A percentile compares a stretch with the other conserved stretches of the same genome.
phyloP scores from a whole-genome alignment of 2,888 invertebrate genomes.

The Lutraria lutraria region DNA sequence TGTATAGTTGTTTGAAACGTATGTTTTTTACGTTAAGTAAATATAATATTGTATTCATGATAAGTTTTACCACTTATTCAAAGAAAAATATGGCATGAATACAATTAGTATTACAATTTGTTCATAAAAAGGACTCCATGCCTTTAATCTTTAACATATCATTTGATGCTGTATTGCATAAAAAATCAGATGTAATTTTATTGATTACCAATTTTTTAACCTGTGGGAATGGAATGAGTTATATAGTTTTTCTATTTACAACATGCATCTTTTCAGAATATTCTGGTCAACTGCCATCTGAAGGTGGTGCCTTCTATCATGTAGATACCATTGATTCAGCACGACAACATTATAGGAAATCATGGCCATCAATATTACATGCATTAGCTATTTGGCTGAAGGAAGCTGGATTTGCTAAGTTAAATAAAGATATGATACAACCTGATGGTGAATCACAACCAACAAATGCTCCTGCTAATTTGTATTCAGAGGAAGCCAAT shows the following conservation, averaged over 20 bases:
- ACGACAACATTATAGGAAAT: constrained; percentile 95
- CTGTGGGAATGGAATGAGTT: no score
- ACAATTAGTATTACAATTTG: no score
- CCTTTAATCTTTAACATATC: no score
- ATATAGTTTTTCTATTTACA: neutral
- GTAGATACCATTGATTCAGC: constrained; percentile 98
- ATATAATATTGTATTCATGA: no score
- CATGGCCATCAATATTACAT: constrained; percentile 98
- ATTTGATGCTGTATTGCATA: no score
- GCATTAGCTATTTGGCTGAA: constrained; percentile 96
- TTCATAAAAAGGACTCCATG: no score
- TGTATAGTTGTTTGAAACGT: neutral
- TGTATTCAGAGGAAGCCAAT: constrained; percentile 89
- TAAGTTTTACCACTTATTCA: no score
- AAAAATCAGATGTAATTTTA: no score
- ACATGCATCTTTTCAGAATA: constrained; percentile 90
- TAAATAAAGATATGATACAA: constrained; percentile 69
- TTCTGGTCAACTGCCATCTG: constrained; percentile 92
- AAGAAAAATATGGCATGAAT: no score
- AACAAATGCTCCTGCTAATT: constrained; percentile 85
- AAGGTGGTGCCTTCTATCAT: constrained; percentile 98
- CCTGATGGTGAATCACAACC: constrained; percentile 63
- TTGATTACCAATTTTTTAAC: no score
- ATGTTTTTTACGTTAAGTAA: neutral
- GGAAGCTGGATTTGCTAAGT: constrained; percentile 89